These are phyloP conservation scores for Coracopsis vasa DNA, from an alignment of 2,113 vertebrate genomes.

Conservation along the genomic window DNA sequence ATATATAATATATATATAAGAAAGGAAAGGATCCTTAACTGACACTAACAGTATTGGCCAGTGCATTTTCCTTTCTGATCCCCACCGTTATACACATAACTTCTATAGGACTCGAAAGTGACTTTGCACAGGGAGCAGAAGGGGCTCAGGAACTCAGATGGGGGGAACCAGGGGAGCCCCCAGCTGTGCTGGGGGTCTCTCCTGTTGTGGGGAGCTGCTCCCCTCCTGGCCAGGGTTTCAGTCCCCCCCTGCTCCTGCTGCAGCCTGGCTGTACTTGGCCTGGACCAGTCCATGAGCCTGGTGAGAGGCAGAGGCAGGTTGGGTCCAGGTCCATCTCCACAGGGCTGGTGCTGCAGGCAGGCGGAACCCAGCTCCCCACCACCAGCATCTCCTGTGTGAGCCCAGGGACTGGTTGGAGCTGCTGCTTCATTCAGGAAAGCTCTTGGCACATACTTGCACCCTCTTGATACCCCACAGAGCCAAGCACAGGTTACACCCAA, in stretches of 20 bases:
- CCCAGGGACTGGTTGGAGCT: not conserved
- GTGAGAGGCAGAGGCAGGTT: not conserved
- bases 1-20: not conserved
- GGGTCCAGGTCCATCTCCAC: not conserved
- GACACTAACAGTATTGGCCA: not conserved
- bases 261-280: not conserved
- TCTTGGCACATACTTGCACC: rapidly evolving
- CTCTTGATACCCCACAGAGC: not conserved
- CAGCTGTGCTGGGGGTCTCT: rapidly evolving
- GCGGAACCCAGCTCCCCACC: not conserved
- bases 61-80: not conserved
- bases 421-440: not conserved
- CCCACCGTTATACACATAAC: not conserved
- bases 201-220: not conserved
- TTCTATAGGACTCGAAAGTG: not conserved
- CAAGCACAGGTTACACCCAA: not conserved
- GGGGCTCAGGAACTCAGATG: rapidly evolving
- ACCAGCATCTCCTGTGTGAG: not conserved
- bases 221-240: rapidly evolving
- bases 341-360: not conserved
- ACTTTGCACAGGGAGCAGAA: not conserved
- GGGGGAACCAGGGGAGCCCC: not conserved
- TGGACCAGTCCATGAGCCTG: rapidly evolving
- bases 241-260: not conserved
- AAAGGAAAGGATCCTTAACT: not conserved